Conservation (phyloP, 2,113 vertebrate genomes). For the Pelvicachromis taeniatus region DNA sequence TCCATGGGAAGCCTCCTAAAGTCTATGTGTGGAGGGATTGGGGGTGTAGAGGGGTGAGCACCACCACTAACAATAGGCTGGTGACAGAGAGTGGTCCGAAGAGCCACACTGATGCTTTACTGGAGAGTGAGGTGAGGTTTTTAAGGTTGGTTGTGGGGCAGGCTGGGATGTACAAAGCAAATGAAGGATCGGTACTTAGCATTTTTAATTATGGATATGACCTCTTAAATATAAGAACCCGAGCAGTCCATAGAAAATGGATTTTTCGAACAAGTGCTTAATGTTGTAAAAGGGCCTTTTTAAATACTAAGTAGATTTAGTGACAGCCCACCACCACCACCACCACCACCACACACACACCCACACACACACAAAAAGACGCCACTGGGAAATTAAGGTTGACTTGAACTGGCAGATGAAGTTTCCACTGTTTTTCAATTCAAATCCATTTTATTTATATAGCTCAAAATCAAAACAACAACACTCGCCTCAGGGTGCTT, state of each 20-base stretch:
- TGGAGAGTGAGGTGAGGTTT: neutral
- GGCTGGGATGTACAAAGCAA: constrained; percentile 25
- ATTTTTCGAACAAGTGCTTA: neutral
- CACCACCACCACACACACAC: no score
- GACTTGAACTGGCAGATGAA: no score
- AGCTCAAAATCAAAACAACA: no score
- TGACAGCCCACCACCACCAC: no score
- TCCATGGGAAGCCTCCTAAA: constrained; percentile 50
- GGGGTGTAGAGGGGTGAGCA: neutral
- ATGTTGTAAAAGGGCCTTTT: neutral
- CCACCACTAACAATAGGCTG: constrained; percentile 31
- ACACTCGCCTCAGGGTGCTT: no score
- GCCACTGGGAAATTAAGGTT: no score
- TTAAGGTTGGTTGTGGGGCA: neutral
- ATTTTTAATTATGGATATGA: constrained; percentile 33
- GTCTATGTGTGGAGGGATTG: neutral
- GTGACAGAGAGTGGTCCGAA: neutral
- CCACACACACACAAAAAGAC: no score
- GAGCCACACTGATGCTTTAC: constrained; percentile 11
- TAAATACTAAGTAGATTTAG: neutral
- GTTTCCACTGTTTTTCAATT: no score
- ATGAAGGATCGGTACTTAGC: constrained; percentile 28
- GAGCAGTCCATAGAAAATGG: neutral
- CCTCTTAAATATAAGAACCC: neutral
- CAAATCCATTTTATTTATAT: no score